Evolutionary conservation across 2,113 vertebrate species (phyloP).

Genomic region (Tachycineta bicolor): DNA sequence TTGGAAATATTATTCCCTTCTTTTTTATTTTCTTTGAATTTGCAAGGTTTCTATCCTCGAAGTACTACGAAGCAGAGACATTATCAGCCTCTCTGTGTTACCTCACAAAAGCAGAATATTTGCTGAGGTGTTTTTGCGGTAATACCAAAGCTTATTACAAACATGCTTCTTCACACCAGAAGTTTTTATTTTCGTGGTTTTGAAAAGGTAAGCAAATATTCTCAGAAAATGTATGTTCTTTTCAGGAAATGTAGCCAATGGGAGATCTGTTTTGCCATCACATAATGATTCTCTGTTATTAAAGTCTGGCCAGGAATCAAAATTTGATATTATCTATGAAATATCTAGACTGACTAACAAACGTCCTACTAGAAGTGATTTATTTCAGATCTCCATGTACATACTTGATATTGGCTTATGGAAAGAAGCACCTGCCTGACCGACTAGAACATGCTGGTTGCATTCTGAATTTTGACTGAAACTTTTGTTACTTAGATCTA

Average conservation of each 20-base stretch:
- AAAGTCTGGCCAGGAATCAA: neutral
- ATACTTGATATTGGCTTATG: neutral
- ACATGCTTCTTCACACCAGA: neutral
- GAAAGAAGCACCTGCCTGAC: neutral
- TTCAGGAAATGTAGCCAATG: neutral
- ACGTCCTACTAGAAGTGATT: neutral
- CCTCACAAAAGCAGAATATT: slow-evolving; percentile 4
- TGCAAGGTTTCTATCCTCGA: neutral
- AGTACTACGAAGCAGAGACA: neutral
- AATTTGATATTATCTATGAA: neutral
- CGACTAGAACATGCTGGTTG: neutral
- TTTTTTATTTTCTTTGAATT: neutral
- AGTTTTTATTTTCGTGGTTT: slow-evolving; percentile 2
- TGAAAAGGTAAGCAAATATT: neutral
- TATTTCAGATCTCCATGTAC: neutral
- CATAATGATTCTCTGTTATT: neutral
- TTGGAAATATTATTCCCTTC: neutral
- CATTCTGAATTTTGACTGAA: neutral
- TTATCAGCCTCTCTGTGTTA: neutral
- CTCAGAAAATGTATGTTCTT: neutral
- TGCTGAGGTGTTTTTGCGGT: slow-evolving; percentile 1
- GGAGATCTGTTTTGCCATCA: neutral
- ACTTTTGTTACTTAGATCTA: neutral
- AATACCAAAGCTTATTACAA: neutral
- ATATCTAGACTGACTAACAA: neutral